Evolutionary conservation across 2,797 vertebrate genomes (phyloP).

Genomic region (Leucoraja ocellata): DNA sequence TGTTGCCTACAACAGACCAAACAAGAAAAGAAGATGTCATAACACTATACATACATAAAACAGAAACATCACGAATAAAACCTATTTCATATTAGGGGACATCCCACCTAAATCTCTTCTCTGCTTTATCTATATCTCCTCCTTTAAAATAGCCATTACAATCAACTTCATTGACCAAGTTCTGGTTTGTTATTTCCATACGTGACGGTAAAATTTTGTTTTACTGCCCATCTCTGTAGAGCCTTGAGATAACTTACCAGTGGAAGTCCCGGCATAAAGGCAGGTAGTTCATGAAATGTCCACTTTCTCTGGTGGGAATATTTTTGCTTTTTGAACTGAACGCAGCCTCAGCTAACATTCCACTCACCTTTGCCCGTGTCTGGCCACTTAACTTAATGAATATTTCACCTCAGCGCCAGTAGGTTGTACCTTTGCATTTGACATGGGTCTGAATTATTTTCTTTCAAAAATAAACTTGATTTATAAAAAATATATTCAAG

Average conservation of each 20-base stretch:
- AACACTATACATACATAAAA: constrained; percentile 22
- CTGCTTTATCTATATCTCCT: too few species aligned
- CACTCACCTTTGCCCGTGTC: not conserved
- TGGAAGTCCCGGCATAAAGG: too few species aligned
- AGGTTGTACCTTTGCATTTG: not conserved
- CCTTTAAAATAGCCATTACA: too few species aligned
- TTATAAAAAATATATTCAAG: too few species aligned
- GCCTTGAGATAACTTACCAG: too few species aligned
- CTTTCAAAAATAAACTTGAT: too few species aligned
- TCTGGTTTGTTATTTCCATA: too few species aligned
- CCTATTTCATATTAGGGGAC: not conserved
- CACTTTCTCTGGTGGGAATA: not conserved
- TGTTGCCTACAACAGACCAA: constrained; percentile 50
- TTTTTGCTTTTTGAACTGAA: not conserved
- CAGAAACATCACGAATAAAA: not conserved
- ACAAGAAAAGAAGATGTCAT: constrained; percentile 32
- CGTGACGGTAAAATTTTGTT: too few species aligned
- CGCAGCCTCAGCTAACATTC: not conserved
- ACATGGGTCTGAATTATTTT: too few species aligned
- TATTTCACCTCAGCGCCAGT: not conserved
- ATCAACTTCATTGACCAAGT: too few species aligned
- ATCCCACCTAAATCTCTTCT: not conserved
- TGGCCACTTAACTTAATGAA: not conserved
- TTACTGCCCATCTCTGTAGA: too few species aligned
- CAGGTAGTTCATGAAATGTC: not conserved